Evolutionary conservation across 2,113 vertebrate species (phyloP).

Genomic region (Tychaedon coryphoeus): DNA sequence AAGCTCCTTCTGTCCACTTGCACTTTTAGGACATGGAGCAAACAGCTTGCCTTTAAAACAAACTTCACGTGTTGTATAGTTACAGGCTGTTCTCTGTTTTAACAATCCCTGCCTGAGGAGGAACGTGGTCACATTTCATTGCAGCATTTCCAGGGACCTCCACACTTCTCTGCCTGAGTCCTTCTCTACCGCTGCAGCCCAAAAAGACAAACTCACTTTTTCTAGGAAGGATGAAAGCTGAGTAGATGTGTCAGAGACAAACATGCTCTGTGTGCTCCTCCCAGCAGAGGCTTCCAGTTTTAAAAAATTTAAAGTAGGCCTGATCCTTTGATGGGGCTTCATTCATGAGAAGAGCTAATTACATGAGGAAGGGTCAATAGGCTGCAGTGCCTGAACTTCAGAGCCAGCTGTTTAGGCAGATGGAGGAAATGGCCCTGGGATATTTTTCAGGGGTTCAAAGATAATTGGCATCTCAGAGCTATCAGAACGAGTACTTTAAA

Average conservation of each 20-base stretch:
- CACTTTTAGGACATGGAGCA: background rate
- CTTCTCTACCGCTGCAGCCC: background rate
- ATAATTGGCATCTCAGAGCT: background rate
- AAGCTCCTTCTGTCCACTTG: slow-evolving; percentile 5
- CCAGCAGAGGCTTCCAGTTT: background rate
- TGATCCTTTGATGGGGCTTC: background rate
- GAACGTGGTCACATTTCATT: background rate
- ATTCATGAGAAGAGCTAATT: background rate
- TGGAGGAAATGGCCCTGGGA: background rate
- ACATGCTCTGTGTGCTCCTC: background rate
- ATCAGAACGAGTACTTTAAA: background rate
- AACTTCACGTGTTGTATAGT: background rate
- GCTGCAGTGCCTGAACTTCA: background rate
- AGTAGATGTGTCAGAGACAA: background rate
- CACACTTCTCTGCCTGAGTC: accelerated
- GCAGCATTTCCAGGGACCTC: slow-evolving; percentile 14
- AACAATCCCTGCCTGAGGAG: slow-evolving; percentile 8
- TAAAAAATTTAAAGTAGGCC: background rate
- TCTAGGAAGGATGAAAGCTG: background rate
- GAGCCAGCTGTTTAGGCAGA: background rate
- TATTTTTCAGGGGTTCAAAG: slow-evolving; percentile 5
- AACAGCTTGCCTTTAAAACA: slow-evolving; percentile 30
- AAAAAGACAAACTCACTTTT: background rate
- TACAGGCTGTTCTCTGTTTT: slow-evolving; percentile 39
- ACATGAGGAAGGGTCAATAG: background rate